Conservation (phyloP, 2,797 vertebrate species). For the Aselliscus stoliczkanus region DNA sequence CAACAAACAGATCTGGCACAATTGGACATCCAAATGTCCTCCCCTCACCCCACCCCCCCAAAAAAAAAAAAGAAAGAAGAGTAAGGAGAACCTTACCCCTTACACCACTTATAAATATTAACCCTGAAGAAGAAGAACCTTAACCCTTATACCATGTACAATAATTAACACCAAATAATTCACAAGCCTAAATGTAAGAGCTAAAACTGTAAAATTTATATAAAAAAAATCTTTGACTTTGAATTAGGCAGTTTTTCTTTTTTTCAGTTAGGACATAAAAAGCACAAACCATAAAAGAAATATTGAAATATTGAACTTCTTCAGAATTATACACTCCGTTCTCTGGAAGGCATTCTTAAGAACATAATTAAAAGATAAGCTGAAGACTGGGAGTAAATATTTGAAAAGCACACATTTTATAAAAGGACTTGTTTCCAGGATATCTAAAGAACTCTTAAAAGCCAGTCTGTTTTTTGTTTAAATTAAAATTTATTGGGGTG, state of each 20-base stretch:
- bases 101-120: too few species aligned
- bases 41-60: too few species aligned
- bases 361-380: neutral
- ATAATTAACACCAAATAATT: neutral
- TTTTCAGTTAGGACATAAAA: neutral
- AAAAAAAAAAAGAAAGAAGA: too few species aligned
- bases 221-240: neutral
- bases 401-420: neutral
- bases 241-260: neutral
- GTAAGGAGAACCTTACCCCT: too few species aligned
- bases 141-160: neutral
- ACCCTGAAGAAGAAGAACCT: neutral
- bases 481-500: too few species aligned
- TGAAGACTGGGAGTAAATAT: neutral
- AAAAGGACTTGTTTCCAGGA: neutral
- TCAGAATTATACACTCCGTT: neutral
- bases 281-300: neutral
- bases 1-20: neutral
- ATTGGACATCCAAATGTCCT: neutral
- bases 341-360: neutral
- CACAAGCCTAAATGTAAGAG: neutral
- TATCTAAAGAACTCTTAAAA: neutral
- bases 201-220: neutral
- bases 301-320: neutral
- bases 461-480: neutral